Conservation (phyloP, 2,113 vertebrate species). For the Pavo muticus region DNA sequence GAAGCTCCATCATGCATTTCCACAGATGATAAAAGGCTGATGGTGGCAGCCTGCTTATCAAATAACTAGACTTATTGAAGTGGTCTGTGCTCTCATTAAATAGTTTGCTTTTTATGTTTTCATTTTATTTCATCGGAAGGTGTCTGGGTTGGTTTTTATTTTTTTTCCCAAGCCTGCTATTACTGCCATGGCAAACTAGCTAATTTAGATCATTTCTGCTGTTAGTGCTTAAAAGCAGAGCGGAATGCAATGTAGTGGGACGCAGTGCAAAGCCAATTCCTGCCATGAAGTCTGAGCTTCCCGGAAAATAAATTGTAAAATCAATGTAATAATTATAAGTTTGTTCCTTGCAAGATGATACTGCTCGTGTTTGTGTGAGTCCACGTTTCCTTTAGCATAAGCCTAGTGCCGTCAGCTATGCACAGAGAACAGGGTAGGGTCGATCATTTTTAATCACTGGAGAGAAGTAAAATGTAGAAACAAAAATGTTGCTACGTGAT, state of each 20-base stretch:
- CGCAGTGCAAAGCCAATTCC: neutral
- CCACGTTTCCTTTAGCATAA: conserved; percentile 8
- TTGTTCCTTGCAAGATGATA: conserved; percentile 15
- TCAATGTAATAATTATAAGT: conserved; percentile 36
- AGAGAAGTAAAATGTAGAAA: conserved; percentile 42
- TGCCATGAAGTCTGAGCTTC: conserved; percentile 19
- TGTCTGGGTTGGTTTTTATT: neutral
- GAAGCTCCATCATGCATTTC: conserved; percentile 8
- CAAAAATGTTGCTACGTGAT: conserved; percentile 1
- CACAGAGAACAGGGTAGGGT: neutral
- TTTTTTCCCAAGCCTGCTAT: neutral
- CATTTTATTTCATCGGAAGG: conserved; percentile 48
- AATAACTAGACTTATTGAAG: conserved; percentile 66
- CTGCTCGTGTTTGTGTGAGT: neutral
- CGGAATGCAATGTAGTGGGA: neutral
- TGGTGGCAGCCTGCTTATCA: conserved; percentile 58
- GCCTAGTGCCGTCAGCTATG: neutral
- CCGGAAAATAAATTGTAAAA: conserved; percentile 60
- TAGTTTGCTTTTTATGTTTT: conserved; percentile 41
- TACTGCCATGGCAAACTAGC: neutral
- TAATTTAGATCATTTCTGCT: conserved; percentile 50
- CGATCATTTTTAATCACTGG: conserved; percentile 41
- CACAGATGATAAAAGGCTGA: conserved; percentile 37
- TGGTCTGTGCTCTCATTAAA: conserved; percentile 45
- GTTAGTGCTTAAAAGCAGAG: conserved; percentile 11